Evolutionary conservation across 2,113 vertebrate species (phyloP).

Genomic region (Falcunculus frontatus): DNA sequence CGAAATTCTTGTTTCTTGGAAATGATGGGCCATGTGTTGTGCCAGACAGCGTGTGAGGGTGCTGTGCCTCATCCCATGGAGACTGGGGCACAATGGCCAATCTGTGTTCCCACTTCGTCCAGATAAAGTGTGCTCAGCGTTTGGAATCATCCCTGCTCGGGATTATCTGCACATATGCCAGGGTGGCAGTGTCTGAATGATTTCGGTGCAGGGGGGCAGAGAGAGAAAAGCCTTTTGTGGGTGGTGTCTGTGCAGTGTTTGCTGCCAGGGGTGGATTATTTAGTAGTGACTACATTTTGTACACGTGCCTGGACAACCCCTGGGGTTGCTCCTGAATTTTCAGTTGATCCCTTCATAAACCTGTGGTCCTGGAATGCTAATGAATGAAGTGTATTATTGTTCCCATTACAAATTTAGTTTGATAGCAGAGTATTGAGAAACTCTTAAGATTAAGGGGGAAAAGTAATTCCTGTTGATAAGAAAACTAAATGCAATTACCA

Average conservation of each 20-base stretch:
- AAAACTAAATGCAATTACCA: background rate
- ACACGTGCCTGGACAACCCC: background rate
- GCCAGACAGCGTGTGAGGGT: background rate
- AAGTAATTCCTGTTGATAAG: background rate
- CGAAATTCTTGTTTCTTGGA: background rate
- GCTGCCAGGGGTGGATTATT: background rate
- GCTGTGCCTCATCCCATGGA: background rate
- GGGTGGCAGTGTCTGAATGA: background rate
- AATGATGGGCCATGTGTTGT: accelerated
- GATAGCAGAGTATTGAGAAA: background rate
- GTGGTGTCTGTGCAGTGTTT: background rate
- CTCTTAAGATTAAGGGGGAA: background rate
- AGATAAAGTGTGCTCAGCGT: background rate
- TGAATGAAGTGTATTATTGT: background rate
- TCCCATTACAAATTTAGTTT: background rate
- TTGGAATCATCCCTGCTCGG: background rate
- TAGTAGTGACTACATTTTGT: background rate
- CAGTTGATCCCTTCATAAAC: background rate
- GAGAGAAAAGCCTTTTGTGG: background rate
- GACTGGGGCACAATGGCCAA: background rate
- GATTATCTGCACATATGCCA: background rate
- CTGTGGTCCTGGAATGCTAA: background rate
- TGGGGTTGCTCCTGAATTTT: background rate
- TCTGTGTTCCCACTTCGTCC: background rate
- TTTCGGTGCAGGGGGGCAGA: background rate